These are phyloP conservation scores for Sarcophilus harrisii DNA, from an alignment of 2,797 vertebrate genomes.

Conservation along the genomic window DNA sequence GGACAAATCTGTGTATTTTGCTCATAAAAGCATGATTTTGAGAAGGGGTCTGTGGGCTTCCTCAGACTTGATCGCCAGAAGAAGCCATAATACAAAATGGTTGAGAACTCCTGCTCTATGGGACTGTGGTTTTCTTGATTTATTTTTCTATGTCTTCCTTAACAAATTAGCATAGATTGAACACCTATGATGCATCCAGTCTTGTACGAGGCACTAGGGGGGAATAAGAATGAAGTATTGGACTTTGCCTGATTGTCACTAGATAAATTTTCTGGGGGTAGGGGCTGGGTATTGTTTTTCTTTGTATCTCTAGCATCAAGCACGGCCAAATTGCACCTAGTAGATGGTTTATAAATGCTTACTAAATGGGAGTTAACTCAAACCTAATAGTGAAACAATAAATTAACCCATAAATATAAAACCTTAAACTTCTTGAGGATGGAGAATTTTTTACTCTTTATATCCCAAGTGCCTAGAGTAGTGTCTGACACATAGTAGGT, in stretches of 20 bases:
- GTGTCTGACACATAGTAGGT: too few species aligned
- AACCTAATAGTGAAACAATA: background rate
- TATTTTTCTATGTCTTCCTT: background rate
- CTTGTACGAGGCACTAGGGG: background rate
- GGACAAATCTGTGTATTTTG: background rate
- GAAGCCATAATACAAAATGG: constrained; percentile 3
- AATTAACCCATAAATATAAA: background rate
- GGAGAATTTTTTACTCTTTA: background rate
- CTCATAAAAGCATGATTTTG: background rate
- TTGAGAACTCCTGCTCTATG: background rate
- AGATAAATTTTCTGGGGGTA: background rate
- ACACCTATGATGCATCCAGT: background rate
- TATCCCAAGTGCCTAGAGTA: background rate
- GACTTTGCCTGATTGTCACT: background rate
- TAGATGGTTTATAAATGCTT: too few species aligned
- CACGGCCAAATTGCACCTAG: background rate
- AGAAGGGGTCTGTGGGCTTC: constrained; percentile 37
- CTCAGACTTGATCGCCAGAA: constrained; percentile 48
- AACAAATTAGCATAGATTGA: background rate
- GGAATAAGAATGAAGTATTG: background rate
- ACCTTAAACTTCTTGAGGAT: background rate
- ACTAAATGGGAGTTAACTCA: background rate
- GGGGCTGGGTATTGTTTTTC: background rate
- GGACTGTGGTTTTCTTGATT: constrained; percentile 45
- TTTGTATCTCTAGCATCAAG: background rate